Conservation (phyloP, 2,797 vertebrate genomes). For the Tokudaia muenninki region DNA sequence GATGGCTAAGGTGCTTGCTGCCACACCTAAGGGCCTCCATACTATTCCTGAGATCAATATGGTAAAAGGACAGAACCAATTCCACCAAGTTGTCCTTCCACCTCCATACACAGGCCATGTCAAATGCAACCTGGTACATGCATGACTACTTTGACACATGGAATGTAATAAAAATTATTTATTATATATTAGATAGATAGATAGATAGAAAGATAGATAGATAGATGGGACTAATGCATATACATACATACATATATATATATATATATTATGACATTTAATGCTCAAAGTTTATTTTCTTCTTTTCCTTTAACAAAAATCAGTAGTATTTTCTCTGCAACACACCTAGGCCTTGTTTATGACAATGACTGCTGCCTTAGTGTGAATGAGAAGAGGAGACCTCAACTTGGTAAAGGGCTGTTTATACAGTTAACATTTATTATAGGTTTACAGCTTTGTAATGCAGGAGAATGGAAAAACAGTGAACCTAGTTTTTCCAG, state of each 20-base stretch:
- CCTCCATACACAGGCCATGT: too few relatives aligned
- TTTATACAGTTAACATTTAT: not conserved
- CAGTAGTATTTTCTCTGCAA: not conserved
- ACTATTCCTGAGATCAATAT: not conserved
- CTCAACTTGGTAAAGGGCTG: not conserved
- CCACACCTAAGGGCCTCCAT: not conserved
- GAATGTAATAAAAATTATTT: not conserved
- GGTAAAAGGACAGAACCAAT: not conserved
- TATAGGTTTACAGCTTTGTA: not conserved
- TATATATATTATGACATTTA: not conserved
- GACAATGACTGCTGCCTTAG: not conserved
- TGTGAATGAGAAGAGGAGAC: not conserved
- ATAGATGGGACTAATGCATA: too few relatives aligned
- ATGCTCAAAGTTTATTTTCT: conserved; percentile 18
- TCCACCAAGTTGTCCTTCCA: not conserved
- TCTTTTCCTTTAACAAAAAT: not conserved
- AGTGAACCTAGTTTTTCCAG: not conserved
- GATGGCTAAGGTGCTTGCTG: not conserved
- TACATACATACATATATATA: too few relatives aligned
- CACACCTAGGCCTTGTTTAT: not conserved
- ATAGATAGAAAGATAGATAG: too few relatives aligned
- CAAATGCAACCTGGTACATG: not conserved
- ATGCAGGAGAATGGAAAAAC: not conserved
- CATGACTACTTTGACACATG: not conserved
- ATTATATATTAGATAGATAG: too few relatives aligned